These are phyloP conservation scores for Macroglossus sobrinus DNA, from an alignment of 2,113 vertebrate genomes.

Conservation along the genomic window DNA sequence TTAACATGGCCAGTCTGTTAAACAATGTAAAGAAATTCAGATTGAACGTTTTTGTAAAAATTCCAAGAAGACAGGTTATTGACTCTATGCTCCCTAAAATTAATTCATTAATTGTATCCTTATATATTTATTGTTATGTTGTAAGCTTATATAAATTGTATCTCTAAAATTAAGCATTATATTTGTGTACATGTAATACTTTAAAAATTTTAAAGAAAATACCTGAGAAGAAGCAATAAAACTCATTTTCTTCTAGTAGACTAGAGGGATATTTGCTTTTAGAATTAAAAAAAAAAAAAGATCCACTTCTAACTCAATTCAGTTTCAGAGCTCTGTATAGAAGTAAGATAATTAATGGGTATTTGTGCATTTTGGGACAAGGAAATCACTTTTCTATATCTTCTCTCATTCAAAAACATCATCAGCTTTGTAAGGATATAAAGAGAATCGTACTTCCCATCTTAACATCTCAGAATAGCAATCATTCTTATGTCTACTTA, in stretches of 20 bases:
- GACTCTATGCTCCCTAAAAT: neutral
- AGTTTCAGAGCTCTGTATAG: neutral
- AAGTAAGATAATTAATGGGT: neutral
- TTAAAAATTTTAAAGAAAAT: neutral
- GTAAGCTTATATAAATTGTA: neutral
- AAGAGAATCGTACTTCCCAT: neutral
- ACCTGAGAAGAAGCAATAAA: neutral
- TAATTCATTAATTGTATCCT: neutral
- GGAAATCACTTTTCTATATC: neutral
- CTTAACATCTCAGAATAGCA: neutral
- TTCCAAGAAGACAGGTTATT: neutral
- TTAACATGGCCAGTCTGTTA: neutral
- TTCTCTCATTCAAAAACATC: neutral
- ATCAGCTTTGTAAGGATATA: neutral
- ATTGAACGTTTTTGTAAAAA: constrained; percentile 42
- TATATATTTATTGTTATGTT: neutral
- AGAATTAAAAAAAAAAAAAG: neutral
- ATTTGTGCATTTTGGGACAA: neutral
- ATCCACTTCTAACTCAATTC: neutral
- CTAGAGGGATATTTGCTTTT: neutral
- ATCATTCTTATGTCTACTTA: neutral
- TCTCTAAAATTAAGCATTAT: neutral
- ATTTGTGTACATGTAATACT: neutral
- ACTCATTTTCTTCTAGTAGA: neutral
- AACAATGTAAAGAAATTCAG: constrained; percentile 37